Evolutionary conservation across 2,113 vertebrate species (phyloP).

Genomic region (Microtus ochrogaster): DNA sequence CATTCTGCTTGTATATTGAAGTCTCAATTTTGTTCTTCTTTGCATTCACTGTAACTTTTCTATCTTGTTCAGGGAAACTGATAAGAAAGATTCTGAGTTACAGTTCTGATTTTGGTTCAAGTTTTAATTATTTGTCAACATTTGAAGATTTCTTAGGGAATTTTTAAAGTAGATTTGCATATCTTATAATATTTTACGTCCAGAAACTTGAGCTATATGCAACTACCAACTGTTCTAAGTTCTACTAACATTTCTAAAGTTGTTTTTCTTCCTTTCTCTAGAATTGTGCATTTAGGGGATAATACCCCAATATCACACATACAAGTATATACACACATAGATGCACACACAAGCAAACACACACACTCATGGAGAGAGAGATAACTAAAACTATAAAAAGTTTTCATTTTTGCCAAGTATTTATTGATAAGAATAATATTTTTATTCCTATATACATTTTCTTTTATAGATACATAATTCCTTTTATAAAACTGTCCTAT

Average conservation of each 20-base stretch:
- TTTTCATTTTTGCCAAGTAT: not conserved
- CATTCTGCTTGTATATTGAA: not conserved
- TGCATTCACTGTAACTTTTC: not conserved
- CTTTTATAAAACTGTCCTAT: not conserved
- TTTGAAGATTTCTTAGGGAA: not conserved
- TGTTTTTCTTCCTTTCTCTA: not conserved
- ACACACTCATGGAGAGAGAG: not conserved
- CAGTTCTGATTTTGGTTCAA: not conserved
- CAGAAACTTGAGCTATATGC: not conserved
- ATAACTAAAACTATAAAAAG: not conserved
- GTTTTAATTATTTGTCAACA: not conserved
- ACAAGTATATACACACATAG: too few relatives aligned
- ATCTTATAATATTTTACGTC: not conserved
- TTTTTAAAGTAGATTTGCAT: not conserved
- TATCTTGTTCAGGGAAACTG: not conserved
- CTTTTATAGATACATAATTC: not conserved
- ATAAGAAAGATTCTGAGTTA: not conserved
- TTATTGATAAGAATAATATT: not conserved
- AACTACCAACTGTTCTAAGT: not conserved
- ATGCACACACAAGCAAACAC: too few relatives aligned
- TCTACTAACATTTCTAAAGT: not conserved
- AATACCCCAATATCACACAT: not conserved
- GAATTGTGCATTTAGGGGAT: not conserved
- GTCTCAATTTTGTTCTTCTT: not conserved
- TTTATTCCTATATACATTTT: not conserved